A percentile compares a stretch with the other conserved stretches of the same genome.
Conservation (phyloP, 1,140 invertebrate species). For the Meloidogyne exigua region DNA sequence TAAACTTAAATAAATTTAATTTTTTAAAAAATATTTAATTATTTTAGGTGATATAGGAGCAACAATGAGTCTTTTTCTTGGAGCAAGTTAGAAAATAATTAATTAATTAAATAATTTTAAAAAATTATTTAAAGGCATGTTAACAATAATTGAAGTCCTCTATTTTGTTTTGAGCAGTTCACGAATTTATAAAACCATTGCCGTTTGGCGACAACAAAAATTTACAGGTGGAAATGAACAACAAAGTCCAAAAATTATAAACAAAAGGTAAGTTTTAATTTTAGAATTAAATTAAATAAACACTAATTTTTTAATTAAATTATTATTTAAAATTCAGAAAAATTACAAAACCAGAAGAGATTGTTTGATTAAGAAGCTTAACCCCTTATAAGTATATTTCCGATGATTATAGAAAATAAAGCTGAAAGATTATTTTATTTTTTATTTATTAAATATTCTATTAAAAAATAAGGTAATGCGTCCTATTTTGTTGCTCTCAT, state of each 20-base stretch:
- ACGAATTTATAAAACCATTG: slow-evolving; percentile 15
- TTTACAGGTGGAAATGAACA: neutral
- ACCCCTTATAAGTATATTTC: too few relatives aligned
- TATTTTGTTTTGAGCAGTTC: slow-evolving; percentile 50
- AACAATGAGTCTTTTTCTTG: slow-evolving; percentile 59
- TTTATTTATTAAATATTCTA: too few relatives aligned
- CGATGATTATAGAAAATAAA: too few relatives aligned
- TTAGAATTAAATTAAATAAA: neutral
- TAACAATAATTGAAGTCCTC: slow-evolving; percentile 60
- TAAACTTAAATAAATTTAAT: slow-evolving; percentile 22
- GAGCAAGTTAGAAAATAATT: slow-evolving; percentile 38
- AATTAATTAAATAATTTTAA: neutral
- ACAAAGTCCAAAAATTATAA: neutral
- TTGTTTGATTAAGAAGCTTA: neutral
- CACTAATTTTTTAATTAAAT: neutral
- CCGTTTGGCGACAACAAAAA: slow-evolving; percentile 20
- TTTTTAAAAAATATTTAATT: slow-evolving; percentile 19
- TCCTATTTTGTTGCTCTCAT: too few relatives aligned
- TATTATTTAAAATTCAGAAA: neutral
- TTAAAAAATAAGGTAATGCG: too few relatives aligned
- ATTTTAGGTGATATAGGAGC: slow-evolving; percentile 60
- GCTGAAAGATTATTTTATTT: too few relatives aligned
- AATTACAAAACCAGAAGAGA: neutral
- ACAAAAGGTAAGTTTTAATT: neutral
- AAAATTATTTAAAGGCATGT: slow-evolving; percentile 40